Percentiles rank a stretch among this genome's conserved stretches.
Evolutionary conservation across 2,888 invertebrate genomes (phyloP).

Genomic region (Chloroclysta siterata): DNA sequence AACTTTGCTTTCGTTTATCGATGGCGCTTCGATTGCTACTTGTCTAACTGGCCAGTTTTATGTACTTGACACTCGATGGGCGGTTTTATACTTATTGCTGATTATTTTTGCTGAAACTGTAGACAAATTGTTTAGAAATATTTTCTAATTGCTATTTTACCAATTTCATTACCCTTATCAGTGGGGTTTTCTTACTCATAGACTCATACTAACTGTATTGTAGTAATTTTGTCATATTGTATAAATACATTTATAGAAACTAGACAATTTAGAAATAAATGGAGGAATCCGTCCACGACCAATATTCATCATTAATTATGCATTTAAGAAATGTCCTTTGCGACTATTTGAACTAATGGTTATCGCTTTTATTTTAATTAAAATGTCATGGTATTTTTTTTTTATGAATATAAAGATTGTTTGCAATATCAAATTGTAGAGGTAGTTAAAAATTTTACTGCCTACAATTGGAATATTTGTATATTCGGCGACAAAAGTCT

Average conservation of each 20-base stretch:
- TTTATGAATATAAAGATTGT: neutral
- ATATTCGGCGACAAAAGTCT: neutral
- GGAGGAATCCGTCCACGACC: conserved; percentile 72
- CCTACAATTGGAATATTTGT: neutral
- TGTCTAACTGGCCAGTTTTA: conserved; percentile 5
- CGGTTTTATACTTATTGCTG: conserved; percentile 22
- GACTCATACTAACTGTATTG: neutral
- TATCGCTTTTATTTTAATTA: no score
- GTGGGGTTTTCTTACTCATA: neutral
- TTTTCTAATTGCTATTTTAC: no score
- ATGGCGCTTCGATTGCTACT: conserved; percentile 16
- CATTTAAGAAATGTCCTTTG: neutral
- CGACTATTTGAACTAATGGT: neutral
- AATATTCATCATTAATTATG: conserved; percentile 21
- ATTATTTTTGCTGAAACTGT: conserved; percentile 3
- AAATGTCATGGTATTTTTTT: no score
- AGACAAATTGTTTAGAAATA: neutral
- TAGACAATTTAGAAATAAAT: conserved; percentile 38
- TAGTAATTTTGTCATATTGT: neutral
- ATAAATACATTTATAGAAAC: neutral
- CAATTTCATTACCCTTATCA: neutral
- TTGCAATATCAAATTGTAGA: conserved; percentile 1
- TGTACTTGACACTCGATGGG: conserved; percentile 23
- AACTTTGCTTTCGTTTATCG: conserved; percentile 6
- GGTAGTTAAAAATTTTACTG: neutral